Base-by-base conservation (phyloP, 2,888 invertebrate species). In the Xanthia togata region DNA sequence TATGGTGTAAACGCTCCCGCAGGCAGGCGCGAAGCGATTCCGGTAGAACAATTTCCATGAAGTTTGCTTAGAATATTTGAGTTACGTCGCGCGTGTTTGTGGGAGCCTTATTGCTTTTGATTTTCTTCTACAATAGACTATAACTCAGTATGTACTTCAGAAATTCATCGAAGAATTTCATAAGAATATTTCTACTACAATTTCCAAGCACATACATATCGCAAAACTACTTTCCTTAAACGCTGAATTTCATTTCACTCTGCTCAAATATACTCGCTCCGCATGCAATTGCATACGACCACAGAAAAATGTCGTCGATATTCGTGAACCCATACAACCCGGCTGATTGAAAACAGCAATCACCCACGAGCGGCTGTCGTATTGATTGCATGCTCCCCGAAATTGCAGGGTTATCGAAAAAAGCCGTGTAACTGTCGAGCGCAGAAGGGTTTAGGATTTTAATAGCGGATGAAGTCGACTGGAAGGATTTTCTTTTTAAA, bases 321-420 rank as follows among this genome's bases (percentile, higher is more conserved):
- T 79, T 75, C 78, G 69, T 78, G 70, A 76, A 79, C 57, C 78
- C 78, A 78, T 88, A 88, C 86, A 84, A 84, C 71, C 86, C 79
- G 85, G 78, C 78, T 91, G 92, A 93, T 93, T 90, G 93, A 93
- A 92, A 90, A 90, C 88, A 88, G 89, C 92, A 90, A 92, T 93
- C 91, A 90, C 85, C 81, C 83, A 76, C 82, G 85, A 83, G 81
- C 86, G 84, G 74, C 89, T 86, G 87, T 84, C 85, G 88, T 87
- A 89, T 88, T 91, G 91, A 91, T 91, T 90, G 90, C 89, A 87
- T 88, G 81, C 86, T 86, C 79, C 79, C 59, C 81, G 83, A 90
- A 89, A 89, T 89, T 86, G 87, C 83, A 75, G 82, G 84, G 82
- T 82, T 84, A 83, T 84, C 88, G 84, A 85, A 89, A 90, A 90